Base-by-base conservation (phyloP, 1,140 invertebrate species). In the Sweltsa coloradensis region DNA sequence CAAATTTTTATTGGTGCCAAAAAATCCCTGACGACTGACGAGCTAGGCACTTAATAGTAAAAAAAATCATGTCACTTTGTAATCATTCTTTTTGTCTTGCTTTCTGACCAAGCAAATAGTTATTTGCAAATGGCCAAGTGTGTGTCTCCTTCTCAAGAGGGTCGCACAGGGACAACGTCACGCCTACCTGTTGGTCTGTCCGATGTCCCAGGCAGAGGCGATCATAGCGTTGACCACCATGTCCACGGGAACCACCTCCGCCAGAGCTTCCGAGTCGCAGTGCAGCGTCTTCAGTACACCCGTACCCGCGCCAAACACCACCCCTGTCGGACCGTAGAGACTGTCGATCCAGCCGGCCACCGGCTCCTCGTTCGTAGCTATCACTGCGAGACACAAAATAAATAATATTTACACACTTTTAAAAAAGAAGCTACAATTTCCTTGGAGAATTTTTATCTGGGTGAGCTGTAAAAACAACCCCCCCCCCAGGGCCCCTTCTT, bases 221-320 rank as follows among this genome's bases (percentile, higher is more conserved):
- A 91, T 77, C 50, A 86, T 68, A 2, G 82, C 76, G 59, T 89
- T 89, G 6, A 87, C 77, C 24, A 81, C 78, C 59, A 84, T 72
- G 62, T 92, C 89, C 4, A 88, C 85, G 0, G 88, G 88, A n/a
- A 92, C 81, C 21, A 92, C 69, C 56, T 91, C 85, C 0, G 85
- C 84, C 45, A 67, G 62, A 22, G 70, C 65, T 21, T 68, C 65
- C 11, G 60, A 59, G 51, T 75, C 65, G 49, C 75, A 76, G 46
- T 74, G 69, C 51, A 90, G 71, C 3, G 81, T 77, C 44, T 83
- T 74, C 18, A 92, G 60, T 1, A 91, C 67, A 18, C 88, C 88
- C 26, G 84, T 77, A 4, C 80, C 83, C 22, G 78, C 78, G 13
- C 79, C 81, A 18, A 80, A 78, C 21, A 80, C 70, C 6, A 65